Evolutionary conservation across 64 coral and sea anemone genomes (phyloP).

Genomic region (Trachythela sp.): DNA sequence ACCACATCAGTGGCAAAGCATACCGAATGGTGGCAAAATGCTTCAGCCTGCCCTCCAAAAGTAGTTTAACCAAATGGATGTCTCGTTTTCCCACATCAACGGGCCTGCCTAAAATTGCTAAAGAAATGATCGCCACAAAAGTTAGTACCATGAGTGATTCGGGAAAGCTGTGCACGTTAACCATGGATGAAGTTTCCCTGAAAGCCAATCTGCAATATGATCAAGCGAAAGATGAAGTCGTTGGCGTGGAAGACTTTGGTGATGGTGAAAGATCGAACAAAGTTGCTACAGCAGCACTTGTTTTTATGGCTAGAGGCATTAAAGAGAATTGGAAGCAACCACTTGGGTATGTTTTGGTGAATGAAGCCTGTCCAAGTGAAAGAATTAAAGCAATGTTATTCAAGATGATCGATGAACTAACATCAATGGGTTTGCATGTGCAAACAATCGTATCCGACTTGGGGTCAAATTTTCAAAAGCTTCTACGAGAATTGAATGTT

Average conservation of each 20-base stretch:
- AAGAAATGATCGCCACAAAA: neutral
- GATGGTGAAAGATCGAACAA: neutral
- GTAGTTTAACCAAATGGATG: no score
- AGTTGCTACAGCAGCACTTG: neutral
- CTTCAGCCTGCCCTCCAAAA: neutral
- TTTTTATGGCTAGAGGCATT: neutral
- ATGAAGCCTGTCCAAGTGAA: neutral
- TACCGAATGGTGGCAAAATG: neutral
- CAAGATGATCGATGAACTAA: neutral
- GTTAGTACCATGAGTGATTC: neutral
- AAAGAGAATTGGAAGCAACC: constrained; percentile 10
- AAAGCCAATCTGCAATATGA: neutral
- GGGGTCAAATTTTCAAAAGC: neutral
- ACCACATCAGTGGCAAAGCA: neutral
- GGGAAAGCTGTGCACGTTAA: neutral
- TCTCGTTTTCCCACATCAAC: neutral
- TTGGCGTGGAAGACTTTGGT: neutral
- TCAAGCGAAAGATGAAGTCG: neutral
- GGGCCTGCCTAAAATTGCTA: neutral
- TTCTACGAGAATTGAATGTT: neutral
- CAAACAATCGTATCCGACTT: neutral
- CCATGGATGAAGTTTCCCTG: neutral
- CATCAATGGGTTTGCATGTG: neutral
- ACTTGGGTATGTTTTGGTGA: neutral
- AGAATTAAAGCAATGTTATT: neutral